Evolutionary conservation across 2,888 invertebrate genomes (phyloP), one percentile per base, ranked within the genome.

Genomic region (Phania funesta): DNA sequence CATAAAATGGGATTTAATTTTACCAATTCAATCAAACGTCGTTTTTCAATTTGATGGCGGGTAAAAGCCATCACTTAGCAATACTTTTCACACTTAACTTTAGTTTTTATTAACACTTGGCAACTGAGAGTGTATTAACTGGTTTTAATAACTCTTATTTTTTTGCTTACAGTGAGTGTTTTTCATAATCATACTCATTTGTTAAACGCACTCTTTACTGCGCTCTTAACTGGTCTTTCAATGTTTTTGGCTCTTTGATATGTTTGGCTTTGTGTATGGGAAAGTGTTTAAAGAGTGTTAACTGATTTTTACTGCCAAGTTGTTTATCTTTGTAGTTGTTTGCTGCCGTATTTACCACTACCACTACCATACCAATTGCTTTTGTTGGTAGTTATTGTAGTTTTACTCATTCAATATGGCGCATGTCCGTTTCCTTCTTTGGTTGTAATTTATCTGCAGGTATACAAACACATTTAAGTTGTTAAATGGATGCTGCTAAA

Each of bases 21-120:
- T 54, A 90, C 90, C 86, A 90, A 87, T 85, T 90, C 90, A 85
- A 90, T 90, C 85, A 90, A 87, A 84, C 90, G 89, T 84, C 90
- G 88, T 84, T 90, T 90, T 81, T 90, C 90, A 76, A 90, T 89
- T 86, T 90, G 90, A 84, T 90, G 90, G 1, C 90, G 89, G 20
- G 90, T 87, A 84, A 90, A 90, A 79, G 90, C 90, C 90, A 90
- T 90, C 35, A 70, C 77, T 68, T 75, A 80, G 64, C 35, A 48
- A 62, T 18, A 50, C 26, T 29, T 32, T 35, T 58, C 11, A 65
- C 44, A 24, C 71, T 67, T 80, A n/a, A n/a, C n/a, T 8, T 65
- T 80, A 46, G 58, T 41, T 41, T 44, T 62, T 26, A 16, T 41
- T 16, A 60, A 62, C 18, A 29, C 67, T 35, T 29, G 11, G n/a